Evolutionary conservation across 1,140 invertebrate species (phyloP).

Genomic region (Bombus huntii): DNA sequence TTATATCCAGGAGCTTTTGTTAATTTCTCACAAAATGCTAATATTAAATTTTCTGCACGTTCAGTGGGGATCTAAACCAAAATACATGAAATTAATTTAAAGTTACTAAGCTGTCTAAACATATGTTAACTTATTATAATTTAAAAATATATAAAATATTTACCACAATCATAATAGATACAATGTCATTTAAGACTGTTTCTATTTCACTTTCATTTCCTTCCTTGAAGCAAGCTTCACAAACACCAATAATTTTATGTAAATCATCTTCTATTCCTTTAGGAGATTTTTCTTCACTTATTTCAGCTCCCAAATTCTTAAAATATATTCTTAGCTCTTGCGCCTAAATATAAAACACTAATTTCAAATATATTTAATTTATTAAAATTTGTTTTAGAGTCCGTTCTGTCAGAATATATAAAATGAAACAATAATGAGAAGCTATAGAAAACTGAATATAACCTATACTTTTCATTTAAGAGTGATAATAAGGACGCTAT

Average conservation of each 20-base stretch:
- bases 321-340: constrained; percentile 94
- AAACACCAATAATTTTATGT: constrained; percentile 96
- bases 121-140: neutral
- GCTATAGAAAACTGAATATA: neutral
- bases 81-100: constrained; percentile 24
- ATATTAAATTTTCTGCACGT: constrained; percentile 94
- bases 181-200: constrained; percentile 94
- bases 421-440: constrained; percentile 28
- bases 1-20: constrained; percentile 94
- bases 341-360: constrained; percentile 85
- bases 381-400: neutral
- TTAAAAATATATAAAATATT: constrained; percentile 73
- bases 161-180: constrained; percentile 95
- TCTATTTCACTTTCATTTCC: constrained; percentile 91
- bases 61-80: constrained; percentile 89
- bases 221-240: constrained; percentile 95
- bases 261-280: constrained; percentile 97
- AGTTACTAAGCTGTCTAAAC: neutral
- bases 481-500: neutral
- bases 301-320: constrained; percentile 95
- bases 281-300: constrained; percentile 93
- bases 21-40: constrained; percentile 96
- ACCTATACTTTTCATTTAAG: constrained; percentile 1
- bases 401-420: neutral
- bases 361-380: constrained; percentile 6